phyloP scores from a whole-genome alignment of 2,888 invertebrate genomes.

The Azorinus chamasolen region DNA sequence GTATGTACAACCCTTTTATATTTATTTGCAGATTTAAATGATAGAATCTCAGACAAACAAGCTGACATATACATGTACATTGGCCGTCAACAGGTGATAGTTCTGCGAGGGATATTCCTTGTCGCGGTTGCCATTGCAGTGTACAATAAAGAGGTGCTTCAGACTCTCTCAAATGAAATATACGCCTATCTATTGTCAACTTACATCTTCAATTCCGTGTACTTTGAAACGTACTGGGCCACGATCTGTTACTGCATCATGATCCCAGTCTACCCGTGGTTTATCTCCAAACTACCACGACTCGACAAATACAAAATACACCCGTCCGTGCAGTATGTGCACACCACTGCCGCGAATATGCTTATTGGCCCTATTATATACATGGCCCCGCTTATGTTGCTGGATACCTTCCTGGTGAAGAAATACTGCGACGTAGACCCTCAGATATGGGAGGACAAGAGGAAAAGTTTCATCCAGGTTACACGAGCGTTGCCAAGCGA shows the following conservation, averaged over 20 bases:
- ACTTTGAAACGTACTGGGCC: conserved; percentile 81
- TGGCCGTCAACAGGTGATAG: background rate
- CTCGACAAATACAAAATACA: conserved; percentile 78
- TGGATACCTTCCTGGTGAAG: conserved; percentile 81
- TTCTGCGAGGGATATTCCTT: background rate
- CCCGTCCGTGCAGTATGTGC: conserved; percentile 66
- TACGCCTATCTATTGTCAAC: conserved; percentile 36
- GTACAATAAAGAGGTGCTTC: conserved; percentile 3
- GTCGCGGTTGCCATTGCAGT: background rate
- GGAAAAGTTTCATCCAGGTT: conserved; percentile 71
- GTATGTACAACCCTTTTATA: too few relatives aligned
- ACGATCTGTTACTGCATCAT: conserved; percentile 72
- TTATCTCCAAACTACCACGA: conserved; percentile 60
- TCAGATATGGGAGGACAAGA: conserved; percentile 62
- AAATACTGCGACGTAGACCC: conserved; percentile 76
- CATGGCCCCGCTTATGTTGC: conserved; percentile 72
- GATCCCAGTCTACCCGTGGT: conserved; percentile 70
- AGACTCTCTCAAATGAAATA: conserved; percentile 1
- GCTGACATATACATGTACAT: background rate
- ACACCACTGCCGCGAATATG: conserved; percentile 42
- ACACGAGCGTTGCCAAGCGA: conserved; percentile 74
- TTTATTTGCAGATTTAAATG: too few relatives aligned
- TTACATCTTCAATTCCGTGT: conserved; percentile 76
- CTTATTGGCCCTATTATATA: conserved; percentile 70
- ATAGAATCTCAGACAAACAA: background rate